These are phyloP conservation scores for Premnoplex brunnescens DNA, from an alignment of 2,797 vertebrate genomes.

Conservation along the genomic window DNA sequence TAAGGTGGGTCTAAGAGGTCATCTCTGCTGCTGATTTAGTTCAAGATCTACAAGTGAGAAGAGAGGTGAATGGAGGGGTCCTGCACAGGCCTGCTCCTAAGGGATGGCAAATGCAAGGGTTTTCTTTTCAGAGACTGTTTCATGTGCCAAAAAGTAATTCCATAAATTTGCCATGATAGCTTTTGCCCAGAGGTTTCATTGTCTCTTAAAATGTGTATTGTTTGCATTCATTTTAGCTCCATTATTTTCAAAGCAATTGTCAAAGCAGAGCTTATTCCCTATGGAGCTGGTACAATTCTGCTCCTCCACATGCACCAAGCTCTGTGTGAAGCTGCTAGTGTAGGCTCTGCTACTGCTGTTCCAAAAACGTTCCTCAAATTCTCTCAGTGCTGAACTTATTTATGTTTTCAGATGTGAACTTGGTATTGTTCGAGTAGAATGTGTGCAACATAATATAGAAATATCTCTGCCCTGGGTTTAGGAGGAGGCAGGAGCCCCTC, in stretches of 20 bases:
- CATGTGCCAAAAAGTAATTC: background rate
- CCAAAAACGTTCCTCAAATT: background rate
- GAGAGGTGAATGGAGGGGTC: background rate
- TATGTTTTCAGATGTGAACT: slow-evolving; percentile 34
- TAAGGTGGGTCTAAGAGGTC: background rate
- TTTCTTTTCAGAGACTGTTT: slow-evolving; percentile 1
- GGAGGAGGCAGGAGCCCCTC: slow-evolving; percentile 45
- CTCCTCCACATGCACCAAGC: background rate
- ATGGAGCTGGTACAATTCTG: slow-evolving; percentile 3
- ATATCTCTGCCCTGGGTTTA: slow-evolving; percentile 27
- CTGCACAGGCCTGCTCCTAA: background rate
- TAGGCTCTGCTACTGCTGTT: slow-evolving; percentile 33
- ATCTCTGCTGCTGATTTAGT: background rate
- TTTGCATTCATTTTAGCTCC: background rate
- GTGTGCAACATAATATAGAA: slow-evolving; percentile 7
- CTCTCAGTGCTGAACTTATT: background rate
- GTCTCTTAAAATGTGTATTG: background rate
- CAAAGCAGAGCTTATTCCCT: background rate
- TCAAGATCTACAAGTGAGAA: background rate
- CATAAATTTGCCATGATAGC: background rate
- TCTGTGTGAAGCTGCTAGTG: slow-evolving; percentile 22
- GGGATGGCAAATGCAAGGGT: background rate
- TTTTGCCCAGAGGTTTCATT: background rate
- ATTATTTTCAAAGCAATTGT: background rate
- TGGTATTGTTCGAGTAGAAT: slow-evolving; percentile 37